Base-by-base conservation (phyloP, 2,797 vertebrate genomes). In the Mionectes olivaceus region DNA sequence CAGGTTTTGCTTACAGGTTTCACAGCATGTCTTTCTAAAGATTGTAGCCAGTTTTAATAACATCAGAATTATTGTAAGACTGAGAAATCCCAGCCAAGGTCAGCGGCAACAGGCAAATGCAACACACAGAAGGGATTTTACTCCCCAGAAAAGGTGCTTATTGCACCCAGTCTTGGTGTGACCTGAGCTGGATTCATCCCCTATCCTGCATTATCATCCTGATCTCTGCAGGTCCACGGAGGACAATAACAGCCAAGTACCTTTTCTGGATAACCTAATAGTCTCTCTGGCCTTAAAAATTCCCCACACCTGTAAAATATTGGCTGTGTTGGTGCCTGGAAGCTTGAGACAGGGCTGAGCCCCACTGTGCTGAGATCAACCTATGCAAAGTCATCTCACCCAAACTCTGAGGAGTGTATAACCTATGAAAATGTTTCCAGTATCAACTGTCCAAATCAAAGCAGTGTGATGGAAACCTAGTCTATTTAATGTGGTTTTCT, bases 321-420 rank as follows among this genome's bases (percentile, higher is more conserved):
- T 68, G 64, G 19, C 32, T 88, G 39, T 47, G 24, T 16, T 47
- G 33, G 33, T 52, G 56, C 19, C 60, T 83, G 41, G 39, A 56
- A 27, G 8, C 46, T 19, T 16, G 24, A 82, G 49, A 24, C 21
- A 30, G 57, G 46, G 59, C 5, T 52, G 50, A 74, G 33, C 53
- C 41, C 19, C 44, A 7, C 22, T 32, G 56, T 32, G 35, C 60
- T 35, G 21, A 11, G 39, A 16, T 6, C 37, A 0, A 19, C 3
- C 5, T 11, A 4, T 0, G 0, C 53, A 77, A 67, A 56, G 67
- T 5, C 10, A 28, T 9, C 0, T 0, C 9, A 22, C 13, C 32
- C 27, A 21, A 5, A 6, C 12, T 25, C 28, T 21, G 35, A 67
- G 11, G 46, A 35, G 19, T 61, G 76, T 64, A 16, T 9, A 14